Evolutionary conservation across 2,888 invertebrate genomes (phyloP).

Genomic region (Pollenia labialis): DNA sequence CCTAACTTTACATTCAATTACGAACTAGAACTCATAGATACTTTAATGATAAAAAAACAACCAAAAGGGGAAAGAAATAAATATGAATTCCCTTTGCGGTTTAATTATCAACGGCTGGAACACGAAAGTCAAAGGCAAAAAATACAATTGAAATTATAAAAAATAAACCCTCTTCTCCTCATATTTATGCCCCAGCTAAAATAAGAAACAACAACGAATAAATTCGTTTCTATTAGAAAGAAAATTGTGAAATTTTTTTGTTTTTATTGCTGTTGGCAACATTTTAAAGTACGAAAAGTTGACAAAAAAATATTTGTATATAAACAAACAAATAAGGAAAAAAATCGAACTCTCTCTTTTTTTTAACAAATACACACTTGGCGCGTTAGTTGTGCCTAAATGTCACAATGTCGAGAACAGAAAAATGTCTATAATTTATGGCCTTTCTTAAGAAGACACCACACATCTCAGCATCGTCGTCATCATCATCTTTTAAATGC

Average conservation of each 20-base stretch:
- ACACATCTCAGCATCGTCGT: conserved; percentile 53
- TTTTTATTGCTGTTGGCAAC: conserved; percentile 63
- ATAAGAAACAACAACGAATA: conserved; percentile 65
- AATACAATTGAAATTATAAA: conserved; percentile 42
- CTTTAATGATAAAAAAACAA: background rate
- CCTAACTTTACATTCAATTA: conserved; percentile 58
- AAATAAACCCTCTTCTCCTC: conserved; percentile 53
- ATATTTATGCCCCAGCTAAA: conserved; percentile 1
- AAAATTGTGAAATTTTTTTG: conserved; percentile 36
- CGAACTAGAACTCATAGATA: conserved; percentile 16
- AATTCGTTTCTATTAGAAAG: conserved; percentile 61
- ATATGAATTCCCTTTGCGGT: conserved; percentile 79
- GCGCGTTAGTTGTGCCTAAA: conserved; percentile 73
- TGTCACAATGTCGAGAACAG: conserved; percentile 76
- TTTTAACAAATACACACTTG: conserved; percentile 52
- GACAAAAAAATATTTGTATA: background rate
- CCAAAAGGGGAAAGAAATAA: conserved; percentile 12
- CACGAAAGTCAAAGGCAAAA: conserved; percentile 57
- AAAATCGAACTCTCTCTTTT: conserved; percentile 28
- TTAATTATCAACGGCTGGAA: conserved; percentile 76
- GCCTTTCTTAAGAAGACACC: conserved; percentile 79
- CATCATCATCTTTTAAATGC: conserved; percentile 23
- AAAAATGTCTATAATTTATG: conserved; percentile 80
- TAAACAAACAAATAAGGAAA: conserved; percentile 59
- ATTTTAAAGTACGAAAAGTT: conserved; percentile 71